phyloP scores from a whole-genome alignment of 2,113 vertebrate genomes.

The Toxotes chatareus region DNA sequence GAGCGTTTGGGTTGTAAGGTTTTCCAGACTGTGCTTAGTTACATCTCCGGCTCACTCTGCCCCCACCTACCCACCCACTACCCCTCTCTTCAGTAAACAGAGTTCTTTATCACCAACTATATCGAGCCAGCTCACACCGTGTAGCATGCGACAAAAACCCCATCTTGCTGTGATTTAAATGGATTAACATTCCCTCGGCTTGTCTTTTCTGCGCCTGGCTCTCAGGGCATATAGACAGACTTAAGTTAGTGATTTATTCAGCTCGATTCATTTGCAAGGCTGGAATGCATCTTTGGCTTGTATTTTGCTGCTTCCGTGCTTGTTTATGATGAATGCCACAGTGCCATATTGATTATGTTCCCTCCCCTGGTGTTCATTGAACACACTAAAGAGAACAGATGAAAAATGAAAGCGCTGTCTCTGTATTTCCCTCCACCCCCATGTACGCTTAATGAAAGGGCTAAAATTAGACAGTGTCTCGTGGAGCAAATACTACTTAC shows the following conservation, averaged over 20 bases:
- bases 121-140: conserved; percentile 58
- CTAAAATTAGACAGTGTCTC: conserved; percentile 75
- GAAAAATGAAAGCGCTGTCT: conserved; percentile 80
- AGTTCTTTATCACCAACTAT: conserved; percentile 61
- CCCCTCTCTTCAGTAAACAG: conserved; percentile 55
- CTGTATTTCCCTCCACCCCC: conserved; percentile 47
- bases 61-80: neutral
- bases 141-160: conserved; percentile 61
- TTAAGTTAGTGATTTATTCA: conserved; percentile 75
- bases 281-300: conserved; percentile 45
- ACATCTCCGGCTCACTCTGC: conserved; percentile 26
- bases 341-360: conserved; percentile 79
- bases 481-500: conserved; percentile 46
- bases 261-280: conserved; percentile 47
- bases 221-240: conserved; percentile 54
- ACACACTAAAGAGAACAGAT: conserved; percentile 79
- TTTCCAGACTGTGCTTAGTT: conserved; percentile 70
- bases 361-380: conserved; percentile 76
- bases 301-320: conserved; percentile 50
- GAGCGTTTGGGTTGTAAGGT: conserved; percentile 49
- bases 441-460: conserved; percentile 73
- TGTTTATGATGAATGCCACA: conserved; percentile 82
- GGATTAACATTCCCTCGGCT: conserved; percentile 66
- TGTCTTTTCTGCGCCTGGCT: conserved; percentile 45
- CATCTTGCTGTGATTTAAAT: conserved; percentile 71